Percentiles rank a stretch among this genome's conserved stretches.
These are phyloP conservation scores for Paracentrotus lividus DNA, from an alignment of 53 echinoderm and acorn worm genomes.

Conservation along the genomic window DNA sequence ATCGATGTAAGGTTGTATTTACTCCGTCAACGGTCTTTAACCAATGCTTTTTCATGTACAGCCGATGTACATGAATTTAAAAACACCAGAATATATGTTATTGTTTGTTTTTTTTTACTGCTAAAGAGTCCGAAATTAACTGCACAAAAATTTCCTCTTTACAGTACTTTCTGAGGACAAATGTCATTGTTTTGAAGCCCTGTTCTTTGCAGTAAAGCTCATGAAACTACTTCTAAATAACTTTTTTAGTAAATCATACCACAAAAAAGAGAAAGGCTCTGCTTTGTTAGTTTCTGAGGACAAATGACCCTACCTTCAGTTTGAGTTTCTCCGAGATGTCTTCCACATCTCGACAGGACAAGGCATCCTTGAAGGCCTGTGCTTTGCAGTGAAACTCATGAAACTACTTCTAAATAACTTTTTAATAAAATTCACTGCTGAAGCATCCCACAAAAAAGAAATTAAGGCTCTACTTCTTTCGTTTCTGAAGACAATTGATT, in stretches of 20 bases:
- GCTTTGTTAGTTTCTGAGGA: neutral
- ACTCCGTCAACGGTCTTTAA: no score
- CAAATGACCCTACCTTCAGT: constrained; percentile 71
- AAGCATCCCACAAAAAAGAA: neutral
- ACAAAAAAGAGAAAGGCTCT: neutral
- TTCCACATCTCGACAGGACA: constrained; percentile 93
- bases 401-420: no score
- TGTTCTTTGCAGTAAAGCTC: constrained; percentile 79
- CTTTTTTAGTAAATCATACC: neutral
- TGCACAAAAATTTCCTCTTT: no score
- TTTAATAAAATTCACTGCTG: neutral
- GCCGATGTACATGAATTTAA: no score
- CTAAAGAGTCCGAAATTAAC: no score
- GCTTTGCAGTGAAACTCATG: constrained; percentile 72
- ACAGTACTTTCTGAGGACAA: no score
- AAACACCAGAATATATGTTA: no score
- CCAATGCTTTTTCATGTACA: no score
- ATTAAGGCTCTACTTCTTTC: neutral
- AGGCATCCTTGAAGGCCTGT: constrained; percentile 95
- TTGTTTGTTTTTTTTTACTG: no score
- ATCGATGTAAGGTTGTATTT: no score
- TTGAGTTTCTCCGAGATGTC: constrained; percentile 82
- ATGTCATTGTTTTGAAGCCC: no score
- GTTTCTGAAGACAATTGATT: neutral
- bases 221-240: neutral